Percentiles rank a stretch among this genome's conserved stretches.
Conservation (phyloP, 2,888 invertebrate species). For the Deilephila elpenor region DNA sequence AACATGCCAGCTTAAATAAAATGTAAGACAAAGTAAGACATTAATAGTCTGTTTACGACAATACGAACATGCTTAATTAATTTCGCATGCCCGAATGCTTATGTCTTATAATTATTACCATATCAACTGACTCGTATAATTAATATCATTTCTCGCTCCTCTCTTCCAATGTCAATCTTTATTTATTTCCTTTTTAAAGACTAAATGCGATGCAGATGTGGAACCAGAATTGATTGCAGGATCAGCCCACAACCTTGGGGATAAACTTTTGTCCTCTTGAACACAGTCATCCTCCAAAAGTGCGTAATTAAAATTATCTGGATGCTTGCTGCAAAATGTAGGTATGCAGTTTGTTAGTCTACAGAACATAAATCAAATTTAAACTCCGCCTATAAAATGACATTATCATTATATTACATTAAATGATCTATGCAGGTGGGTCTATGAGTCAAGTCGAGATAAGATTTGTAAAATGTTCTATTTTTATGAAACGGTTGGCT, state of each 20-base stretch:
- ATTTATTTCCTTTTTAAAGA: slow-evolving; percentile 17
- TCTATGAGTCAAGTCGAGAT: slow-evolving; percentile 14
- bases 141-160: slow-evolving; percentile 12
- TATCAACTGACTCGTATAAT: slow-evolving; percentile 10
- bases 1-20: neutral
- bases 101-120: slow-evolving; percentile 5
- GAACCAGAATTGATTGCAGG: neutral
- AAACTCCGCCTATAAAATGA: slow-evolving; percentile 1
- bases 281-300: neutral
- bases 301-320: neutral
- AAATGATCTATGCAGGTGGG: slow-evolving; percentile 12
- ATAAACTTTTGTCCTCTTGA: neutral
- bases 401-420: slow-evolving; percentile 1
- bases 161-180: slow-evolving; percentile 8
- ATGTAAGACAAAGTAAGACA: neutral
- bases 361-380: neutral
- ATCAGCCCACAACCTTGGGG: slow-evolving; percentile 2
- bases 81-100: neutral
- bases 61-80: slow-evolving; percentile 3
- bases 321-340: too few species aligned
- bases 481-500: neutral
- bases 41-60: neutral
- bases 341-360: neutral
- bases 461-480: neutral
- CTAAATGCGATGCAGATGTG: slow-evolving; percentile 8